These are phyloP conservation scores for Leptinotarsa undecemlineata DNA, from an alignment of 1,140 invertebrate genomes.

Conservation along the genomic window DNA sequence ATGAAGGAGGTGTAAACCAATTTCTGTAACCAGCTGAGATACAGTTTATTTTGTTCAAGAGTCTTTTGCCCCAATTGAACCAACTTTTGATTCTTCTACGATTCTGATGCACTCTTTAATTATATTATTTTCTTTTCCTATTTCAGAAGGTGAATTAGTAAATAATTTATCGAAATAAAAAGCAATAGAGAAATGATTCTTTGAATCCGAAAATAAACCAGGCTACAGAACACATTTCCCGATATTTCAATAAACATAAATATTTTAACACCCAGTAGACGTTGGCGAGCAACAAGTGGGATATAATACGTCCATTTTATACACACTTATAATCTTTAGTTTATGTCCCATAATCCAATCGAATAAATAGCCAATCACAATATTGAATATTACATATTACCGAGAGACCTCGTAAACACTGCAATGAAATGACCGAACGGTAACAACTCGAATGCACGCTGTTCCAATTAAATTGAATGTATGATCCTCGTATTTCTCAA, in stretches of 20 bases:
- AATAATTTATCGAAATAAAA: too few species aligned
- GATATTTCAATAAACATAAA: constrained; percentile 12
- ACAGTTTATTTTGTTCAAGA: too few species aligned
- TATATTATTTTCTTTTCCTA: too few species aligned
- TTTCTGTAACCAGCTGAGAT: too few species aligned
- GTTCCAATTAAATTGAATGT: constrained; percentile 49
- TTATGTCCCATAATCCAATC: constrained; percentile 45
- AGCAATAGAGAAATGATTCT: too few species aligned
- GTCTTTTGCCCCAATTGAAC: too few species aligned
- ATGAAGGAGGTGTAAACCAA: too few species aligned
- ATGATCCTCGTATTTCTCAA: constrained; percentile 35
- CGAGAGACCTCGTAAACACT: constrained; percentile 42
- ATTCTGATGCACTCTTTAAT: too few species aligned
- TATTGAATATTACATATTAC: constrained; percentile 50
- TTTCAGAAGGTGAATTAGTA: too few species aligned
- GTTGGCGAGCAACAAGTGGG: background rate
- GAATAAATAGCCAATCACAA: constrained; percentile 49
- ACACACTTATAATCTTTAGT: constrained; percentile 42
- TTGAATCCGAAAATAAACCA: too few species aligned
- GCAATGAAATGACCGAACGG: constrained; percentile 37
- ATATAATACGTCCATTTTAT: constrained; percentile 28
- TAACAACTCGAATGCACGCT: constrained; percentile 43
- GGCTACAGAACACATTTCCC: background rate
- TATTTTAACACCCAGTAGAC: constrained; percentile 19
- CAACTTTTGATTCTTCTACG: too few species aligned